Conservation (phyloP, 2,797 vertebrate species). For the Alca torda region DNA sequence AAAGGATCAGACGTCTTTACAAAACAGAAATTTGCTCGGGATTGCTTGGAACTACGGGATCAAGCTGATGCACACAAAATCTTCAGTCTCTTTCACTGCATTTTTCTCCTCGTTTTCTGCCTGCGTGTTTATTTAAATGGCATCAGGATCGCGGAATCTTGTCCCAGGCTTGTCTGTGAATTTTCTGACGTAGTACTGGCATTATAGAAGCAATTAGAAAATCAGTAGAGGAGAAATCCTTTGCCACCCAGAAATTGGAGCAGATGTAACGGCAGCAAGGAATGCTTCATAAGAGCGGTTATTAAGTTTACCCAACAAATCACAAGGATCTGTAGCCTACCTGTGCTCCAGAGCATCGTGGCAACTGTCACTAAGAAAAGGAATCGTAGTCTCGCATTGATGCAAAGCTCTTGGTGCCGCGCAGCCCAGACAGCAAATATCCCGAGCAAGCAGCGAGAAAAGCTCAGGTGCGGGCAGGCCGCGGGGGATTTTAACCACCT, state of each 20-base stretch:
- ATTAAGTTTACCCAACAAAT: conserved; percentile 8
- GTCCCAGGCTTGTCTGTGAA: neutral
- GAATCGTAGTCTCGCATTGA: neutral
- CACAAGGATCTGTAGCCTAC: conserved; percentile 48
- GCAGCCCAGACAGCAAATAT: conserved; percentile 13
- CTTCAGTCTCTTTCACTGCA: neutral
- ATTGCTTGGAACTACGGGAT: conserved; percentile 24
- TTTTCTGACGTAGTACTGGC: neutral
- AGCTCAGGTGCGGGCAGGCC: neutral
- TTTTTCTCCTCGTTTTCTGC: neutral
- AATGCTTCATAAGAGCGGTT: neutral
- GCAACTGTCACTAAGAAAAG: neutral
- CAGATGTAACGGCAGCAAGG: neutral
- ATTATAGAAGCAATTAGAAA: conserved; percentile 2
- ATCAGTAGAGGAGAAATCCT: neutral
- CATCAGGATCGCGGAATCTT: neutral
- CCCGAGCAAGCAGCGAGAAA: neutral
- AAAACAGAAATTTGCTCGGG: conserved; percentile 5
- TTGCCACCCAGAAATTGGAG: neutral
- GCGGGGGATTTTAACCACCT: neutral
- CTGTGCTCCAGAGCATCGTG: neutral
- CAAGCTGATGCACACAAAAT: neutral
- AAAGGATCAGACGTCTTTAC: conserved; percentile 23
- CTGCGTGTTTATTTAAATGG: neutral
- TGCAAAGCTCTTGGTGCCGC: neutral